Evolutionary conservation across 2,797 vertebrate species (phyloP).

Genomic region (Ceryle rudis): DNA sequence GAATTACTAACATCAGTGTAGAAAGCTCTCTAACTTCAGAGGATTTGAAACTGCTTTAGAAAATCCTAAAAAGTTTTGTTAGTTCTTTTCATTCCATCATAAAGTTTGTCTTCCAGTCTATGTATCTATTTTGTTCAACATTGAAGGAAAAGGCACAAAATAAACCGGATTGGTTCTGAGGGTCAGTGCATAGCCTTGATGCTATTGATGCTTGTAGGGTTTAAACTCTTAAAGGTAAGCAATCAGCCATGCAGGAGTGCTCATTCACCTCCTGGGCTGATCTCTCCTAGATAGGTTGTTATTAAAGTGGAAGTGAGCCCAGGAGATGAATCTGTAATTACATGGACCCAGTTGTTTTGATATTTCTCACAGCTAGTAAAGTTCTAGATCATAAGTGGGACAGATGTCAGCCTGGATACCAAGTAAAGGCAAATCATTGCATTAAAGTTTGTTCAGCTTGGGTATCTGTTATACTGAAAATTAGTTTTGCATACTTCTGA

Average conservation of each 20-base stretch:
- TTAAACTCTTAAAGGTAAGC: neutral
- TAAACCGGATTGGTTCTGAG: neutral
- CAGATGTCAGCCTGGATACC: neutral
- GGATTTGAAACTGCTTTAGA: neutral
- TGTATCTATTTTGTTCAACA: neutral
- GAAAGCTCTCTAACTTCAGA: constrained; percentile 5
- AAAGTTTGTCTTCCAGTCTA: neutral
- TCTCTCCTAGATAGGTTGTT: neutral
- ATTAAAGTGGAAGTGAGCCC: neutral
- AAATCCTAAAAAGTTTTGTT: neutral
- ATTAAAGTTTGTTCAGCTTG: neutral
- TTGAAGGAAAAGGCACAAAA: neutral
- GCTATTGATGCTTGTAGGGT: neutral
- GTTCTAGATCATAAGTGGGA: neutral
- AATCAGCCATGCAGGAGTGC: neutral
- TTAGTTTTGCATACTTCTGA: neutral
- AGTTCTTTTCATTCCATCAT: neutral
- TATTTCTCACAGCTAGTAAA: neutral
- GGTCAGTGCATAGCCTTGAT: neutral
- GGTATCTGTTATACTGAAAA: neutral
- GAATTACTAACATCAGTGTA: neutral
- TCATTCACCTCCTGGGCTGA: neutral
- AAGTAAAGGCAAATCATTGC: neutral
- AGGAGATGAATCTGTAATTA: neutral
- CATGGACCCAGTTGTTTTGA: neutral